Percentiles rank a stretch among this genome's conserved stretches.
phyloP scores from a whole-genome alignment of 2,888 invertebrate species.

The Epinotia demarniana region DNA sequence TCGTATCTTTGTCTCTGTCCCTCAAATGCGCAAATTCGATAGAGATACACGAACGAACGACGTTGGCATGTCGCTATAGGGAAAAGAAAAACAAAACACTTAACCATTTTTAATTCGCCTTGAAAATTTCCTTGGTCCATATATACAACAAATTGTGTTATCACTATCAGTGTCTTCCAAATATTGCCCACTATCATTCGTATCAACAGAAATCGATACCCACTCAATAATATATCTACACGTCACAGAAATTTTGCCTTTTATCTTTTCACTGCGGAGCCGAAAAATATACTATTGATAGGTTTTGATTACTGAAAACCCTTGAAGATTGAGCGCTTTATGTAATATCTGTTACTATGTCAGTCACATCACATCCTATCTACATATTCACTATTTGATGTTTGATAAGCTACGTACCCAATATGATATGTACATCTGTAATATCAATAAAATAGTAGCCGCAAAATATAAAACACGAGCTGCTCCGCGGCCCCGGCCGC shows the following conservation, averaged over 20 bases:
- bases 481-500: no score
- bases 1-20: no score
- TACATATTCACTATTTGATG: not conserved
- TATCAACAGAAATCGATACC: conserved; percentile 44
- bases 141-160: conserved; percentile 3
- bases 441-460: no score
- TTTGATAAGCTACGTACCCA: conserved; percentile 4
- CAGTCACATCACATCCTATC: not conserved
- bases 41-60: no score
- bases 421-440: not conserved
- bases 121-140: not conserved
- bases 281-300: conserved; percentile 23
- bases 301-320: conserved; percentile 20
- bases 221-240: conserved; percentile 37
- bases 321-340: conserved; percentile 19
- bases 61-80: no score
- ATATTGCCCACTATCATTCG: conserved; percentile 35
- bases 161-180: conserved; percentile 21
- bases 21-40: no score
- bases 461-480: no score
- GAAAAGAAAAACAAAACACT: no score
- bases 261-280: conserved; percentile 17
- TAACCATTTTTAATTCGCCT: not conserved
- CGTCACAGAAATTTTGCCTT: conserved; percentile 34
- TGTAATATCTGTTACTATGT: conserved; percentile 10